Evolutionary conservation across 2,113 vertebrate species (phyloP).

Genomic region (Perca schrenkii): DNA sequence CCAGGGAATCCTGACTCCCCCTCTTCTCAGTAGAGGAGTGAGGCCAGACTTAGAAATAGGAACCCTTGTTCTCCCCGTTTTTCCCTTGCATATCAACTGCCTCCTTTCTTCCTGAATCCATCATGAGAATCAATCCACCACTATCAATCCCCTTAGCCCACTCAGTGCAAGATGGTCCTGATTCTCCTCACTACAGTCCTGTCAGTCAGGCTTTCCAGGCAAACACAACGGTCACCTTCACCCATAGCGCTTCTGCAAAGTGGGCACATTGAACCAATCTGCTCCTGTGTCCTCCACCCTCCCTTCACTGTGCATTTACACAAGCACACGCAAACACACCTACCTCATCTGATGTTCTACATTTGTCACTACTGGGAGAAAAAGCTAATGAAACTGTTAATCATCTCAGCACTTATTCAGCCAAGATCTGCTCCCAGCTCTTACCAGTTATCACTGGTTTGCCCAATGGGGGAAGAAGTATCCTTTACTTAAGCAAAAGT

Average conservation of each 20-base stretch:
- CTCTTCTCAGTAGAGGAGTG: constrained; percentile 28
- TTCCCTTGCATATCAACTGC: constrained; percentile 18
- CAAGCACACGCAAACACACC: constrained; percentile 52
- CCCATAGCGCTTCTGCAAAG: constrained; percentile 52
- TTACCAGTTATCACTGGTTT: neutral
- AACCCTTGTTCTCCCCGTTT: constrained; percentile 36
- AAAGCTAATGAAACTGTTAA: constrained; percentile 25
- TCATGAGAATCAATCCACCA: constrained; percentile 2
- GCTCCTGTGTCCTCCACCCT: constrained; percentile 45
- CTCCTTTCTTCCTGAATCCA: constrained; percentile 6
- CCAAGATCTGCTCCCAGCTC: constrained; percentile 1
- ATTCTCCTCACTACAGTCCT: constrained; percentile 26
- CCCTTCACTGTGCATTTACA: constrained; percentile 40
- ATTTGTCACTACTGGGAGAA: constrained; percentile 49
- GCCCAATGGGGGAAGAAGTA: neutral
- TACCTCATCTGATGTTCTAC: constrained; percentile 51
- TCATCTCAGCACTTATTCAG: constrained; percentile 10
- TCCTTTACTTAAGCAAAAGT: neutral
- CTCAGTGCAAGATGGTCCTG: constrained; percentile 8
- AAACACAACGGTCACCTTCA: constrained; percentile 72
- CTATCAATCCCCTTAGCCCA: neutral
- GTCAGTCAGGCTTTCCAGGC: constrained; percentile 31
- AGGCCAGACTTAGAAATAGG: constrained; percentile 73
- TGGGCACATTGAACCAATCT: constrained; percentile 49
- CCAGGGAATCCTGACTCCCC: constrained; percentile 64